Conservation (phyloP, 2,888 invertebrate genomes). For the Drosophila stalkeri region DNA sequence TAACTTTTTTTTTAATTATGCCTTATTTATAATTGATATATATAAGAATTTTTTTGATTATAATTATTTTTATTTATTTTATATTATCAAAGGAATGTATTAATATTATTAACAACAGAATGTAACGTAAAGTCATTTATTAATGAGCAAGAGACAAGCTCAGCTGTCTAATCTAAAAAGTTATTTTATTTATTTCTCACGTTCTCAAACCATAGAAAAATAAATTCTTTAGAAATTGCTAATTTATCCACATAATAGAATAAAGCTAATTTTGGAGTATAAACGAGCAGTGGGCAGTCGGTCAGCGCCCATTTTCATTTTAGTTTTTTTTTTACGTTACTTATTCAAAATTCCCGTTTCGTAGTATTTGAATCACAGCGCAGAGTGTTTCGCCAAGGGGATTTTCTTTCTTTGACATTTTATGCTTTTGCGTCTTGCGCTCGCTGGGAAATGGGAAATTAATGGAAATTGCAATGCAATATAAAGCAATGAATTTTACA, state of each 20-base stretch:
- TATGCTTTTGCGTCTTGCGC: neutral
- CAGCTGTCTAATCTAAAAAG: no score
- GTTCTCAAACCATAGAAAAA: neutral
- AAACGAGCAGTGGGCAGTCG: neutral
- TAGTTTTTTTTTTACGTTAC: neutral
- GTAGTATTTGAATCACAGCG: neutral
- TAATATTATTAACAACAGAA: no score
- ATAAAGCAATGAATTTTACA: neutral
- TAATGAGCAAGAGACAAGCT: no score
- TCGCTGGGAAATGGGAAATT: neutral
- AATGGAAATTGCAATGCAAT: neutral
- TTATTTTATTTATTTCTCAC: no score
- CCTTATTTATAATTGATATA: no score
- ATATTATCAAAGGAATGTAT: no score
- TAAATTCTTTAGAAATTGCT: neutral
- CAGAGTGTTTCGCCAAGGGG: slow-evolving; percentile 22
- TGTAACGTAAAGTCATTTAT: no score
- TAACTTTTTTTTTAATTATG: no score
- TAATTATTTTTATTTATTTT: no score
- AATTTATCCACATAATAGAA: neutral
- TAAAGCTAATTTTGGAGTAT: neutral
- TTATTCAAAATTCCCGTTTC: neutral
- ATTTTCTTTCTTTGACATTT: slow-evolving; percentile 4
- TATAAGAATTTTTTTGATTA: no score
- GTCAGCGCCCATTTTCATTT: neutral